Percentiles rank a stretch among this genome's conserved stretches.
These are phyloP conservation scores for Dolichoris vasculosae DNA, from an alignment of 1,140 invertebrate species.

Conservation along the genomic window DNA sequence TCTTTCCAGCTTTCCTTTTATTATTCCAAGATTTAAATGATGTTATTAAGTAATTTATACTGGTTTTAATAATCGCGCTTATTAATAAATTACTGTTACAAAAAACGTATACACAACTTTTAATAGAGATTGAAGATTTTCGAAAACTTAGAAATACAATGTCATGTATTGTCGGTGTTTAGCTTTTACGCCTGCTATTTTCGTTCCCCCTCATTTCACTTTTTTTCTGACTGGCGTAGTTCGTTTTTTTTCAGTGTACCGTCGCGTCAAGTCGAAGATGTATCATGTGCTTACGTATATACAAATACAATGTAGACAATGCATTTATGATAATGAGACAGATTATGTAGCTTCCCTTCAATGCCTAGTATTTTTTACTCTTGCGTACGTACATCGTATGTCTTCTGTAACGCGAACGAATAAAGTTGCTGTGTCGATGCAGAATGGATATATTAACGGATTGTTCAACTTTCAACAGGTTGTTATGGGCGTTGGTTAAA, in stretches of 20 bases:
- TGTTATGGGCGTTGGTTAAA: background rate
- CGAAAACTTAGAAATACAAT: background rate
- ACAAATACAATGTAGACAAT: background rate
- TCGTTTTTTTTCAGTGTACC: background rate
- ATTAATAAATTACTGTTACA: background rate
- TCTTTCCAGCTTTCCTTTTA: too few relatives aligned
- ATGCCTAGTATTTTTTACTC: background rate
- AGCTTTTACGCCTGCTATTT: conserved; percentile 4
- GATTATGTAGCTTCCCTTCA: background rate
- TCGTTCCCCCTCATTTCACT: background rate
- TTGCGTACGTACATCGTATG: background rate
- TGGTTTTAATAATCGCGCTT: background rate
- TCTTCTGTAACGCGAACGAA: background rate
- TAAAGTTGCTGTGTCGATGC: background rate
- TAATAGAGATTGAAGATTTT: background rate
- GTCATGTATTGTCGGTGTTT: background rate
- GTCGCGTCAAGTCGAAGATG: background rate
- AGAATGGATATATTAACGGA: background rate
- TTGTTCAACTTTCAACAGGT: conserved; percentile 25
- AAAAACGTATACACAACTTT: background rate
- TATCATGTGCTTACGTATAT: background rate
- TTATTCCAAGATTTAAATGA: too few relatives aligned
- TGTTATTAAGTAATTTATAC: background rate
- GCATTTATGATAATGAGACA: conserved; percentile 8
- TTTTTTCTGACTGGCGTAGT: background rate